phyloP scores from a whole-genome alignment of 2,113 vertebrate species.

The Ia io region DNA sequence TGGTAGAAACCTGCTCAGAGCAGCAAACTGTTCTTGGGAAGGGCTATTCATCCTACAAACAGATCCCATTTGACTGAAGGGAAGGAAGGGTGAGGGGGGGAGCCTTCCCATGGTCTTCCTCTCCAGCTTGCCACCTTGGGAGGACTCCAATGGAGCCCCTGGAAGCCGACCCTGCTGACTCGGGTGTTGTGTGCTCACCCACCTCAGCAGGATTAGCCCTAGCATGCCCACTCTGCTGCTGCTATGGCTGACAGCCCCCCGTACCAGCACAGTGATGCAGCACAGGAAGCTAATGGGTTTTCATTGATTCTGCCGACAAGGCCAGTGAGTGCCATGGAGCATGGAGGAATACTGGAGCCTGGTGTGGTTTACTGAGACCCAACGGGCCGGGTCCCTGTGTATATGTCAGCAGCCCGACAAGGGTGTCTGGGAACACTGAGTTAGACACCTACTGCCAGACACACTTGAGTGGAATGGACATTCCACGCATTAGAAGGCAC shows the following conservation, averaged over 20 bases:
- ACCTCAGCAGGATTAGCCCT: neutral
- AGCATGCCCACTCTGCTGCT: slow-evolving; percentile 38
- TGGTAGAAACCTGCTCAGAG: neutral
- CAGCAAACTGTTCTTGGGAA: neutral
- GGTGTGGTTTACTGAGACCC: neutral
- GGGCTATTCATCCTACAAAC: neutral
- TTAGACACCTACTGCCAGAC: neutral
- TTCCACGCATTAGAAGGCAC: neutral
- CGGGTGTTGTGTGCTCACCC: neutral
- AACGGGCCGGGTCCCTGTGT: neutral
- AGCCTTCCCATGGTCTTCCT: neutral
- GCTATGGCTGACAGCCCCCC: neutral
- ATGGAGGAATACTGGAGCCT: neutral
- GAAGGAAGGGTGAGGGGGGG: neutral
- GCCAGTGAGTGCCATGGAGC: slow-evolving; percentile 4
- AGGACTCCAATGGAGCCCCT: neutral
- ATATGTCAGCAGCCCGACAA: neutral
- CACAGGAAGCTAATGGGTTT: slow-evolving; percentile 47
- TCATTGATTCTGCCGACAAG: slow-evolving; percentile 48
- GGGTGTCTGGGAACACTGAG: neutral
- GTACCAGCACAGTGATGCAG: neutral
- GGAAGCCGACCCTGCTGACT: slow-evolving; percentile 17
- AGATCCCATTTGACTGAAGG: neutral
- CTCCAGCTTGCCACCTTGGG: neutral
- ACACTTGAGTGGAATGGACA: neutral